Evolutionary conservation across 2,113 vertebrate species (phyloP).

Genomic region (Etheostoma spectabile): DNA sequence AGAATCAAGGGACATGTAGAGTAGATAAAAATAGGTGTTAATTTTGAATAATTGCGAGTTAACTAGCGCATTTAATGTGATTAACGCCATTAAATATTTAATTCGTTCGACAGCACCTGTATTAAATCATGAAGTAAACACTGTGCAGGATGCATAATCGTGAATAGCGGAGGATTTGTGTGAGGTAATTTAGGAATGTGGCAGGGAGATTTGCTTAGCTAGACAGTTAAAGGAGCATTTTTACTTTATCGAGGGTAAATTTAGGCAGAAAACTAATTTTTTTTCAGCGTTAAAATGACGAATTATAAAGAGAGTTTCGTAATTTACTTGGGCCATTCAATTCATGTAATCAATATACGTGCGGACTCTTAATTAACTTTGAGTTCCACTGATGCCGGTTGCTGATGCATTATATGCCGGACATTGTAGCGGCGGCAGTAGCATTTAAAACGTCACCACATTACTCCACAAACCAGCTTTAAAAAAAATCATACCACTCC

Average conservation of each 20-base stretch:
- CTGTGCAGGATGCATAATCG: too few relatives aligned
- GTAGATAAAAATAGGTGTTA: too few relatives aligned
- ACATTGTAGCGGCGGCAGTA: not conserved
- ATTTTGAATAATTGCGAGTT: too few relatives aligned
- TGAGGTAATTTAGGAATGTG: too few relatives aligned
- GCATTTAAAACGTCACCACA: not conserved
- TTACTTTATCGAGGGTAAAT: not conserved
- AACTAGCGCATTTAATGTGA: too few relatives aligned
- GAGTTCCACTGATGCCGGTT: constrained; percentile 9
- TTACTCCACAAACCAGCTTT: not conserved
- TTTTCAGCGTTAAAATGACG: not conserved
- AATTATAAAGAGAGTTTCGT: not conserved
- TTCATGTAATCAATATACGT: constrained; percentile 15
- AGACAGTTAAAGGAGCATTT: not conserved
- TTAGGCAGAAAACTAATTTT: not conserved
- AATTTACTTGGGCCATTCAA: not conserved
- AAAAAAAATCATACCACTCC: not conserved
- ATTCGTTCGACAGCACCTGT: too few relatives aligned
- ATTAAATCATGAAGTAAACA: too few relatives aligned
- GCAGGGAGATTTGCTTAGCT: too few relatives aligned
- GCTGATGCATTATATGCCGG: constrained; percentile 5
- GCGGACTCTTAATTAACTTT: constrained; percentile 41
- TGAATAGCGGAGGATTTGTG: too few relatives aligned
- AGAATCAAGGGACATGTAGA: too few relatives aligned
- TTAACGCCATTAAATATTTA: too few relatives aligned